phyloP scores from a whole-genome alignment of 1,140 invertebrate species.

The Episyrphus balteatus region DNA sequence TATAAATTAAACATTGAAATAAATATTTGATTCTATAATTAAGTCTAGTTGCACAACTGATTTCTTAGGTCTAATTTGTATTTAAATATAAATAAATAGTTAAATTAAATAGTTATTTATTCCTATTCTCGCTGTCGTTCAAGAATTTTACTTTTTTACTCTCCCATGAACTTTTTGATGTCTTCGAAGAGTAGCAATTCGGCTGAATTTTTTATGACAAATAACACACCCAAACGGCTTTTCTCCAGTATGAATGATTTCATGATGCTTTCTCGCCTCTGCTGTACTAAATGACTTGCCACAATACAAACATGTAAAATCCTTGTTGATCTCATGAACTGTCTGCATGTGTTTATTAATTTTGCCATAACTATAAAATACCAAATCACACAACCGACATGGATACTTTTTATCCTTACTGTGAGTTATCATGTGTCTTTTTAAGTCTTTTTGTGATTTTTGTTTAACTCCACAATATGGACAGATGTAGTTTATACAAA shows the following conservation, averaged over 20 bases:
- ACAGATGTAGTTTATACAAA: slow-evolving; percentile 33
- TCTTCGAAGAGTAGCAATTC: no score
- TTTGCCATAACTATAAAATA: slow-evolving; percentile 31
- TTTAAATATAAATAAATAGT: no score
- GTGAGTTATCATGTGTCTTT: slow-evolving; percentile 32
- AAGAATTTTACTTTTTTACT: no score
- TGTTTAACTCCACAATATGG: slow-evolving; percentile 32
- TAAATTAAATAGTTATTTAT: no score
- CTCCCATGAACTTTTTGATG: no score
- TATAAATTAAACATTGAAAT: no score
- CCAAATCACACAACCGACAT: slow-evolving; percentile 30
- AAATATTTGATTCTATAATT: no score
- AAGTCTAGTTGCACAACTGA: no score
- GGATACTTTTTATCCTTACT: slow-evolving; percentile 32
- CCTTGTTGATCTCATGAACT: slow-evolving; percentile 32
- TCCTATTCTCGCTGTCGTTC: no score
- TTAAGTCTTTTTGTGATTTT: slow-evolving; percentile 31
- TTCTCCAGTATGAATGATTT: slow-evolving; percentile 39
- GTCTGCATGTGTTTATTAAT: slow-evolving; percentile 32
- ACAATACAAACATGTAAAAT: slow-evolving; percentile 31
- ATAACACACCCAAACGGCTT: slow-evolving; percentile 29
- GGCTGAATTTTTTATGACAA: slow-evolving; percentile 28
- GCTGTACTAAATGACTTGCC: slow-evolving; percentile 29
- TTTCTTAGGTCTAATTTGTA: no score
- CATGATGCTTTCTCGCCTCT: slow-evolving; percentile 30